These are phyloP conservation scores for Augochlora pura DNA, from an alignment of 1,140 invertebrate genomes.

Conservation along the genomic window DNA sequence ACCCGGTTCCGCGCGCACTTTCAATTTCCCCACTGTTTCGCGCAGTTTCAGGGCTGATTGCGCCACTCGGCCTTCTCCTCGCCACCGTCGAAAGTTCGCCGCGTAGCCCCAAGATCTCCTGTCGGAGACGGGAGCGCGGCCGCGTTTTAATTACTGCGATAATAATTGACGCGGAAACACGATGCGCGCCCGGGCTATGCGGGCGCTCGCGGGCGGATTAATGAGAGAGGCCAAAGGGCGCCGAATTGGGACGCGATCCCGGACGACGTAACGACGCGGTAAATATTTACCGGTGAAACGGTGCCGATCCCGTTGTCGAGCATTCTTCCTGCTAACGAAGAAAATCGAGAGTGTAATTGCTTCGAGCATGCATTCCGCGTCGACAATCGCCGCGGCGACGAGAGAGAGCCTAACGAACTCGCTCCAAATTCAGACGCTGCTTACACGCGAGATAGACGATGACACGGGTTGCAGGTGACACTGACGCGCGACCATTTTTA, in stretches of 20 bases:
- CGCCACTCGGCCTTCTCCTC: background rate
- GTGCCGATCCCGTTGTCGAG: background rate
- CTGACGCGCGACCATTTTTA: too few relatives aligned
- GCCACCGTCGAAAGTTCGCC: slow-evolving; percentile 10
- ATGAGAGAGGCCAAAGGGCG: slow-evolving; percentile 3
- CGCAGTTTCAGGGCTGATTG: background rate
- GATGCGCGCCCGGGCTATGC: background rate
- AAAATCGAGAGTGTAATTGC: background rate
- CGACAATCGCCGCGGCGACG: too few relatives aligned
- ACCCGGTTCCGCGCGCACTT: background rate
- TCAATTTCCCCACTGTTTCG: slow-evolving; percentile 25
- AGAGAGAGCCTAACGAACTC: too few relatives aligned
- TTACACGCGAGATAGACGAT: too few relatives aligned
- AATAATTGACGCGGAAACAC: slow-evolving; percentile 38
- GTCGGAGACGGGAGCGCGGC: background rate
- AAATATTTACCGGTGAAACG: background rate
- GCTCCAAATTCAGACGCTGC: too few relatives aligned
- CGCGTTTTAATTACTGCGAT: slow-evolving; percentile 38
- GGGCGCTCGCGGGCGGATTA: slow-evolving; percentile 21
- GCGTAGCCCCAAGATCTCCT: background rate
- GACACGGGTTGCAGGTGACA: too few relatives aligned
- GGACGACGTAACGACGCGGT: background rate
- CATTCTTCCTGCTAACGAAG: background rate
- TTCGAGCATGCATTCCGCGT: too few relatives aligned
- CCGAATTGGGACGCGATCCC: background rate